phyloP scores from a whole-genome alignment of 2,797 vertebrate species.

The Ispidina lecontei region DNA sequence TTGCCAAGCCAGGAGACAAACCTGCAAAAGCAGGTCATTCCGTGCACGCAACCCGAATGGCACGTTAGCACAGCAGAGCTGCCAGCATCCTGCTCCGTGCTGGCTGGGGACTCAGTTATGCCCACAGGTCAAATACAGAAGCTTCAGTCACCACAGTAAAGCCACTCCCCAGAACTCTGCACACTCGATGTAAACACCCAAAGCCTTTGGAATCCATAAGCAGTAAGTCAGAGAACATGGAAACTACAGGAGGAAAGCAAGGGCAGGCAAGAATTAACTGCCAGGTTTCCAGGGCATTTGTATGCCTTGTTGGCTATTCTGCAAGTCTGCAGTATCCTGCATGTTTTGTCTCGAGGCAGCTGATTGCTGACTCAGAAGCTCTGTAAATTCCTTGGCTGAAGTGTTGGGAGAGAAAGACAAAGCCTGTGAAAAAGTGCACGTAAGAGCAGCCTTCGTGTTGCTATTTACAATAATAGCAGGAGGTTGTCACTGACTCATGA shows the following conservation, averaged over 20 bases:
- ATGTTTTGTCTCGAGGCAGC: constrained; percentile 61
- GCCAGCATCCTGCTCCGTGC: accelerated
- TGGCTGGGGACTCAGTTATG: constrained; percentile 6
- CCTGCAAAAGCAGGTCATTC: not conserved
- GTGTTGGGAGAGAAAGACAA: not conserved
- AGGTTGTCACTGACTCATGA: constrained; percentile 59
- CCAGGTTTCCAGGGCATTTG: constrained; percentile 49
- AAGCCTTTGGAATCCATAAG: constrained; percentile 3
- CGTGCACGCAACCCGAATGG: not conserved
- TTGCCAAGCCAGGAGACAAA: not conserved
- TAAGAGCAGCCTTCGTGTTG: constrained; percentile 34
- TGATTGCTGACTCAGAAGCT: constrained; percentile 73
- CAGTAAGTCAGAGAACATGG: constrained; percentile 25
- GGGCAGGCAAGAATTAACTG: not conserved
- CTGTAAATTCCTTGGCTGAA: constrained; percentile 54
- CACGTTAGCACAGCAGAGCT: not conserved
- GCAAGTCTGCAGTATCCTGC: constrained; percentile 21
- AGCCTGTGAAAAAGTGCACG: constrained; percentile 23
- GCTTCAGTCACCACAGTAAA: not conserved
- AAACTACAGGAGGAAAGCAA: constrained; percentile 32
- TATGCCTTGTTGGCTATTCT: not conserved
- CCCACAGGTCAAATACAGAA: not conserved
- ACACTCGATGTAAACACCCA: constrained; percentile 45
- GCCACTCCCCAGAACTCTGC: constrained; percentile 30
- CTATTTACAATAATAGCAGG: constrained; percentile 68